phyloP scores from a whole-genome alignment of 2,888 invertebrate genomes.

The Artemia sp. region DNA sequence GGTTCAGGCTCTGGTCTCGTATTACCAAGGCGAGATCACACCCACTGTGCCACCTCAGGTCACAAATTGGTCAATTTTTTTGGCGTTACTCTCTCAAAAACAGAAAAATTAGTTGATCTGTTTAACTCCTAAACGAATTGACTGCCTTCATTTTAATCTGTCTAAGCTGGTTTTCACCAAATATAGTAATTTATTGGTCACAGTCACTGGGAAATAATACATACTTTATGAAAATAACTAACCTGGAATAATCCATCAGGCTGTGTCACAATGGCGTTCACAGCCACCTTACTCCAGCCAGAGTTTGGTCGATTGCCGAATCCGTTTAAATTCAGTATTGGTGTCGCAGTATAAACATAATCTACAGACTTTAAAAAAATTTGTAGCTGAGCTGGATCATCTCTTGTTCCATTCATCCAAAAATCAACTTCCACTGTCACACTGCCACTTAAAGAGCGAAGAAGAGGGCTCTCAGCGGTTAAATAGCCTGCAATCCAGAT shows the following conservation, averaged over 20 bases:
- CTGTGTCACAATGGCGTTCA: neutral
- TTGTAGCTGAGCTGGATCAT: conserved; percentile 4
- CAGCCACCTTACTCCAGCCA: neutral
- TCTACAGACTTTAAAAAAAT: neutral
- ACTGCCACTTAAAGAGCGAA: neutral
- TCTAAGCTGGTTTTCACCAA: too few species aligned
- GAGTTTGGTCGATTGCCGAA: conserved; percentile 4
- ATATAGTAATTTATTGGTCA: too few species aligned
- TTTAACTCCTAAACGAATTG: too few species aligned
- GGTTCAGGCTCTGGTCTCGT: too few species aligned
- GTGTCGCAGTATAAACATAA: neutral
- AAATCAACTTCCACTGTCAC: conserved; percentile 6
- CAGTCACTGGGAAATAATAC: too few species aligned
- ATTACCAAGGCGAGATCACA: too few species aligned
- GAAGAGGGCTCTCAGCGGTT: conserved; percentile 3
- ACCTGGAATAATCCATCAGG: conserved; percentile 9
- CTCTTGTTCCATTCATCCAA: neutral
- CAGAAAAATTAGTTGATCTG: too few species aligned
- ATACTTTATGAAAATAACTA: too few species aligned
- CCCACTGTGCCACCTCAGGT: too few species aligned
- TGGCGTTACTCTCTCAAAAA: too few species aligned
- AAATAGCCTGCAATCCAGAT: neutral
- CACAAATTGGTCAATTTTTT: too few species aligned
- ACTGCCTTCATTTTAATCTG: too few species aligned
- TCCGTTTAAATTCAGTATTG: neutral